Conservation (phyloP, 2,888 invertebrate species). For the Lagria hirta region DNA sequence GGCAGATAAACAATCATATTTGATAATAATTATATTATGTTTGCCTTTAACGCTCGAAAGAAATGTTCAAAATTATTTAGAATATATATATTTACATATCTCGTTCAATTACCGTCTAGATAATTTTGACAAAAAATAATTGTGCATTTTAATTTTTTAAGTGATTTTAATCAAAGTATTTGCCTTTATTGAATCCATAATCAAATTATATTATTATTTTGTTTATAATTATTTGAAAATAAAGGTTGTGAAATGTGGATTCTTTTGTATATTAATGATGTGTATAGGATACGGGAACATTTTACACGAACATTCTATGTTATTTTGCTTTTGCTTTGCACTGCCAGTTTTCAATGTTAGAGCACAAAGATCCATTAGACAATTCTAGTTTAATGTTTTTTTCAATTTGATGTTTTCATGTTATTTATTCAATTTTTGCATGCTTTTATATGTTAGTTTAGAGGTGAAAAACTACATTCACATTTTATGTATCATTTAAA, state of each 20-base stretch:
- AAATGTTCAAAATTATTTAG: conserved; percentile 20
- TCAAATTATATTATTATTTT: conserved; percentile 34
- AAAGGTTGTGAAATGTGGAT: conserved; percentile 45
- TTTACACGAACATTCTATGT: conserved; percentile 52
- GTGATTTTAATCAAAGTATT: conserved; percentile 33
- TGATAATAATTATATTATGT: conserved; percentile 26
- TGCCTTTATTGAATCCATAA: conserved; percentile 35
- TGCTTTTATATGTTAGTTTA: conserved; percentile 39
- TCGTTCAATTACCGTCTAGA: conserved; percentile 15
- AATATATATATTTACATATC: conserved; percentile 7
- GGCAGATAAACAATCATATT: conserved; percentile 48
- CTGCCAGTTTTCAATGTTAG: conserved; percentile 42
- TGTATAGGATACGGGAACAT: conserved; percentile 31
- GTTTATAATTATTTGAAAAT: conserved; percentile 41
- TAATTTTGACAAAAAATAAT: conserved; percentile 25
- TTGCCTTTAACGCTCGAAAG: too few species aligned
- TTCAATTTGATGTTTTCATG: conserved; percentile 18
- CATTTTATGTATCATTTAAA: too few species aligned
- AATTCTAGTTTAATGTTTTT: conserved; percentile 13
- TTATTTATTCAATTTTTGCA: conserved; percentile 23
- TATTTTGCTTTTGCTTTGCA: conserved; percentile 49
- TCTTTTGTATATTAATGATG: conserved; percentile 21
- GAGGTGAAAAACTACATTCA: too few species aligned
- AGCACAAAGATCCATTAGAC: conserved; percentile 31
- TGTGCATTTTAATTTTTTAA: conserved; percentile 32